A percentile compares a stretch with the other conserved stretches of the same genome.
Conservation (phyloP, 2,888 invertebrate species). For the Ferrisia virgata region DNA sequence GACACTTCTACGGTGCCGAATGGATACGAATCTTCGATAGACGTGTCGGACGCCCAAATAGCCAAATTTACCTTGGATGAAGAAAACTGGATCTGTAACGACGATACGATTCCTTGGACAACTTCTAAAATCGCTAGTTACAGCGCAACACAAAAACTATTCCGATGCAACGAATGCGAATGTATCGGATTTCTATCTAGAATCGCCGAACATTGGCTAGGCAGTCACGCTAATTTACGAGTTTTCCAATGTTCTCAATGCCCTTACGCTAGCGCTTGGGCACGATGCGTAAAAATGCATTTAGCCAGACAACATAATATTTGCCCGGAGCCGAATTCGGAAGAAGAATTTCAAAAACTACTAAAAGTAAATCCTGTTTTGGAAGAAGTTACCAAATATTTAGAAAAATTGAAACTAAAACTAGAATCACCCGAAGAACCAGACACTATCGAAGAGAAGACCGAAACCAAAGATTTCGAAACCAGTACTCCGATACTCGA, state of each 20-base stretch:
- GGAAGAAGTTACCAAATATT: conserved; percentile 69
- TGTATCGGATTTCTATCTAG: conserved; percentile 71
- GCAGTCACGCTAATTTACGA: conserved; percentile 66
- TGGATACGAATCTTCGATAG: conserved; percentile 47
- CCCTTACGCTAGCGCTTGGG: conserved; percentile 73
- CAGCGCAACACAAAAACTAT: conserved; percentile 71
- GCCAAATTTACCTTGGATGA: conserved; percentile 54
- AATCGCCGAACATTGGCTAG: conserved; percentile 74
- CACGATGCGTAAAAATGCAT: conserved; percentile 70
- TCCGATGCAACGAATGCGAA: conserved; percentile 73
- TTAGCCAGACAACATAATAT: conserved; percentile 70
- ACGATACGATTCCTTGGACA: conserved; percentile 70
- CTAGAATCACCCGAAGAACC: conserved; percentile 23
- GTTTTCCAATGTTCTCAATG: conserved; percentile 66
- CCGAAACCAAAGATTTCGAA: neutral
- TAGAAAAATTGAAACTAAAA: conserved; percentile 59
- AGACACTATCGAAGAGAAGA: neutral
- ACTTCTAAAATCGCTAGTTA: conserved; percentile 77
- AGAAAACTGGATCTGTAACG: conserved; percentile 66
- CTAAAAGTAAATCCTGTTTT: conserved; percentile 70
- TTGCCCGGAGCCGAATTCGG: conserved; percentile 61
- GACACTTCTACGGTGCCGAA: neutral
- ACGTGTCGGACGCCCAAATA: conserved; percentile 51
- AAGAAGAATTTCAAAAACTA: conserved; percentile 51
- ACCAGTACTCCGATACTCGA: neutral